Conservation (phyloP, 2,888 invertebrate genomes). For the Aromia moschata region DNA sequence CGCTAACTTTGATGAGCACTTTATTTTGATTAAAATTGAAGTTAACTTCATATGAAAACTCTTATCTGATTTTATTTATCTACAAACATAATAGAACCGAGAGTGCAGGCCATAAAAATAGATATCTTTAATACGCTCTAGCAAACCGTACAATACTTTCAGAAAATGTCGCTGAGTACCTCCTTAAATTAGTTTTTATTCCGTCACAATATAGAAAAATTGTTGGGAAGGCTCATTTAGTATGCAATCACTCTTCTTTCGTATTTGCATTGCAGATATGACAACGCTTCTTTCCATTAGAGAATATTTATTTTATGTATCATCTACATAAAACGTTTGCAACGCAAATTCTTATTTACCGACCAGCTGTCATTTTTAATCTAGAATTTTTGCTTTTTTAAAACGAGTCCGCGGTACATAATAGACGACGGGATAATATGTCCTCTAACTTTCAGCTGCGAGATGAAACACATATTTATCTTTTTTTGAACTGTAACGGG, state of each 20-base stretch:
- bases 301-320: slow-evolving; percentile 38
- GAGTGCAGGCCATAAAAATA: too few species aligned
- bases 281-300: slow-evolving; percentile 38
- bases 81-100: too few species aligned
- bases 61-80: too few species aligned
- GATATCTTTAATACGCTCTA: too few species aligned
- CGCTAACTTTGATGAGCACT: too few species aligned
- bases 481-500: too few species aligned
- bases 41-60: too few species aligned
- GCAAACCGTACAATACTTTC: too few species aligned
- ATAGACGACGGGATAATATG: background rate
- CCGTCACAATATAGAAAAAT: slow-evolving; percentile 3
- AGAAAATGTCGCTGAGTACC: too few species aligned
- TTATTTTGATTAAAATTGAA: too few species aligned
- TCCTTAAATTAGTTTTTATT: too few species aligned
- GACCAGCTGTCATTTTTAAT: slow-evolving; percentile 19
- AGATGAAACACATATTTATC: too few species aligned
- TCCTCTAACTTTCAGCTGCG: background rate
- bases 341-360: slow-evolving; percentile 19
- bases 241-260: slow-evolving; percentile 40
- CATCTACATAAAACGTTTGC: slow-evolving; percentile 27
- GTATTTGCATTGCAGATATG: slow-evolving; percentile 44
- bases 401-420: background rate
- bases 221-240: slow-evolving; percentile 37
- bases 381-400: slow-evolving; percentile 4